These are phyloP conservation scores for Rousettus leschenaultii DNA, from an alignment of 2,113 vertebrate species.

Conservation along the genomic window DNA sequence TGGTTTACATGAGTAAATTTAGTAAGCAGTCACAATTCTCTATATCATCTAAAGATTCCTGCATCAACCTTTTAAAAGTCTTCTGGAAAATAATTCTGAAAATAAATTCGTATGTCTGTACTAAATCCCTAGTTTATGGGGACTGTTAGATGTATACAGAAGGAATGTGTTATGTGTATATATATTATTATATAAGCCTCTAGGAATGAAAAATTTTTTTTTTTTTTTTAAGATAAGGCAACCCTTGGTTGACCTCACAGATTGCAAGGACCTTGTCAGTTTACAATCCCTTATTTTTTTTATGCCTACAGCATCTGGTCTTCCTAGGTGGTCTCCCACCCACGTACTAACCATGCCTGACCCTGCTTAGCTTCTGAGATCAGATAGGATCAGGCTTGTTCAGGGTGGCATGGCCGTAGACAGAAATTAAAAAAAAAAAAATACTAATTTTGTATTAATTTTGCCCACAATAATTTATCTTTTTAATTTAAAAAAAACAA, in stretches of 20 bases:
- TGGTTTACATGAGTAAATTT: neutral
- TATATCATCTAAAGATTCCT: neutral
- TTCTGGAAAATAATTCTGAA: constrained; percentile 43
- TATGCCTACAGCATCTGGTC: too few species aligned
- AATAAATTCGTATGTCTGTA: neutral
- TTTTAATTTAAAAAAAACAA: neutral
- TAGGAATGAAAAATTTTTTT: neutral
- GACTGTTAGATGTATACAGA: neutral
- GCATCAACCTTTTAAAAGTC: neutral
- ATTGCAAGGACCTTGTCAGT: too few species aligned
- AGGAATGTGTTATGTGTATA: neutral
- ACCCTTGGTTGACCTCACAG: too few species aligned
- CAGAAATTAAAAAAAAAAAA: neutral
- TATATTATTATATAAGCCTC: neutral
- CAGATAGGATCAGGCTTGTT: too few species aligned
- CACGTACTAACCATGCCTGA: too few species aligned
- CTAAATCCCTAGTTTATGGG: neutral
- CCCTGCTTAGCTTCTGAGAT: too few species aligned
- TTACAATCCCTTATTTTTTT: too few species aligned
- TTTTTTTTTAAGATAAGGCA: too few species aligned
- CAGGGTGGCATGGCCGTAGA: too few species aligned
- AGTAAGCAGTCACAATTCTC: neutral
- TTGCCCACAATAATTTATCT: neutral
- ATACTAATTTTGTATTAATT: neutral
- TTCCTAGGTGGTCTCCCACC: too few species aligned